Base-by-base conservation (phyloP, 1,140 invertebrate species). In the Hestina assimilis region DNA sequence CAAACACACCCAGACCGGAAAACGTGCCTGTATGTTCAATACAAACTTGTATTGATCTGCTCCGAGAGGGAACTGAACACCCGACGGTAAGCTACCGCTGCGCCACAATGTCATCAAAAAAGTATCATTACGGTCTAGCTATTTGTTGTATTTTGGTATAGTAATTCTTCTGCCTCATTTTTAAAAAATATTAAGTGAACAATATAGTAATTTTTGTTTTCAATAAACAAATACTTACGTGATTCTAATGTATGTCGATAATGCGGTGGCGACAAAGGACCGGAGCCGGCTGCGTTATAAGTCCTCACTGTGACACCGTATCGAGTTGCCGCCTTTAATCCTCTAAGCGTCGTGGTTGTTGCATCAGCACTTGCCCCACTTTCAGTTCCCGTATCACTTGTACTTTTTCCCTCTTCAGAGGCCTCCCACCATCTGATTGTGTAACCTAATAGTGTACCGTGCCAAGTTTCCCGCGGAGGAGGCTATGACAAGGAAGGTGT, bases 181-280 rank as follows among this genome's bases (percentile, higher is more conserved):
- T n/a, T n/a, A n/a, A n/a, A n/a, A n/a, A n/a, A n/a, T n/a, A n/a
- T n/a, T n/a, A n/a, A n/a, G n/a, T n/a, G n/a, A n/a, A n/a, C n/a
- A n/a, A n/a, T n/a, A n/a, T n/a, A n/a, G n/a, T n/a, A n/a, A n/a
- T n/a, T n/a, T n/a, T n/a, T n/a, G n/a, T n/a, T n/a, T n/a, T n/a
- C n/a, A 35, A 4, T 4, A 35, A 0, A 17, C 9, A 35, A 7
- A 15, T 17, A 86, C 81, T 86, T 54, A 89, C 95, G 94, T 89
- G 96, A 96, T 91, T 97, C 96, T 47, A 95, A 90, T 3, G 96
- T 97, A 12, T 94, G 93, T 12, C 94, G 92, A 56, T 93, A 92
- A 41, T 95, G 90, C 9, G 94, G 92, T 0, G 92, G 88, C 8
- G 95, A 96, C 4, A 92, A 88, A 0, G 96, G 96, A 11, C 96